These are phyloP conservation scores for Tragelaphus strepsiceros DNA, from an alignment of 2,113 vertebrate species.

Conservation along the genomic window DNA sequence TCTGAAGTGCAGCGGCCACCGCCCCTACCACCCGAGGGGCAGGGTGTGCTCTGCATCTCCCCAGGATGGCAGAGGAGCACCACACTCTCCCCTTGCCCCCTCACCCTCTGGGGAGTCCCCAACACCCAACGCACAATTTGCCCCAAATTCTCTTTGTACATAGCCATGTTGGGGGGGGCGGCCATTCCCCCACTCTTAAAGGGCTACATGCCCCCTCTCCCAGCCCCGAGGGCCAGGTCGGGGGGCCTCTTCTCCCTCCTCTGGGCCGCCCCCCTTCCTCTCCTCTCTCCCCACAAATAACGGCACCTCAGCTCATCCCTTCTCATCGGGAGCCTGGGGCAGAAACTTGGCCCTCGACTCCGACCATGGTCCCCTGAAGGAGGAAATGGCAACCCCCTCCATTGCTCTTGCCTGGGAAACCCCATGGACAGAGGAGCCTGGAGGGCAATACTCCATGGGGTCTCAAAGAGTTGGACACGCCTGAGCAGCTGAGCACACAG, in stretches of 20 bases:
- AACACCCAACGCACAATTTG: conserved; percentile 1
- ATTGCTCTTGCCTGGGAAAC: background rate
- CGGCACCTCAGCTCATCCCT: background rate
- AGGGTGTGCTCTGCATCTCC: background rate
- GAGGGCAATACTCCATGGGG: background rate
- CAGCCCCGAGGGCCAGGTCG: conserved; percentile 41
- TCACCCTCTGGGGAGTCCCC: conserved; percentile 5
- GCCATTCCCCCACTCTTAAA: conserved; percentile 59
- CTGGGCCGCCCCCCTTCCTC: conserved; percentile 11
- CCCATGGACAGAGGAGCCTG: background rate
- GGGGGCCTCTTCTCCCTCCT: conserved; percentile 32
- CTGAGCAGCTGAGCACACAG: background rate
- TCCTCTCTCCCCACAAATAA: background rate
- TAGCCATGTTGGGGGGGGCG: conserved; percentile 52
- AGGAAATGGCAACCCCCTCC: background rate
- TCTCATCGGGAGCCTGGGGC: background rate
- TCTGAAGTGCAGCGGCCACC: background rate
- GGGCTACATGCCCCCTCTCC: conserved; percentile 61
- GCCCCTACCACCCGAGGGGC: background rate
- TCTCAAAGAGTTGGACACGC: background rate
- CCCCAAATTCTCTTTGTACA: conserved; percentile 19
- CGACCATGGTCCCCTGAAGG: background rate
- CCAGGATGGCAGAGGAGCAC: background rate
- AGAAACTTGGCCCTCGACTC: background rate
- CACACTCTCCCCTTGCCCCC: background rate